Evolutionary conservation across 2,113 vertebrate species (phyloP), one percentile per base, ranked within the genome.

Genomic region (Hippolais icterina): DNA sequence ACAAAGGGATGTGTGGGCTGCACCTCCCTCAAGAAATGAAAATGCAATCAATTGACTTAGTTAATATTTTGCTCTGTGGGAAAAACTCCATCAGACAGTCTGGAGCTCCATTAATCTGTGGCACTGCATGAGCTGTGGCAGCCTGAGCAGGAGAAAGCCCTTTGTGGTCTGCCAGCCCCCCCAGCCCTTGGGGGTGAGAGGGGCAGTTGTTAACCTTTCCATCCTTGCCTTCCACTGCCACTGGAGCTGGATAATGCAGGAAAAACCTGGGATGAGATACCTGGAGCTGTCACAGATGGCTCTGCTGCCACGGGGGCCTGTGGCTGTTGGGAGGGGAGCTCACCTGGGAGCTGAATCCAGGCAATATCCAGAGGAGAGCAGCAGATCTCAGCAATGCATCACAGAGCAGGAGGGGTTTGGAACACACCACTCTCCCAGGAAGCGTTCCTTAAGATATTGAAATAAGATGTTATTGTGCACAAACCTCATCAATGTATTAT

Each of bases 41-140:
- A 95, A 96, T 52, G 87, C 68, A 88, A 86, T 93, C 92, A 90
- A 70, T 66, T 74, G 79, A 54, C 78, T 90, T 21, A 20, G 78
- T 90, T 94, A 93, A 93, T 92, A 71, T 93, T 96, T 96, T 93
- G 47, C 75, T 94, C 71, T 70, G 79, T 94, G 95, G 82, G 79
- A 86, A 83, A 86, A 85, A 15, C 92, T 74, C 76, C 76, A 88
- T 60, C 88, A 88, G 87, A 44, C 82, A 83, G 79, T 59, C 91
- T 83, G 91, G 60, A 83, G 56, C 29, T 83, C 31, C 79, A 60
- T 83, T 63, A 86, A 90, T n/a, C 29, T 0, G 0, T 42, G 59
- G 78, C 46, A 57, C 5, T 33, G 61, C 54, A 9, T 1, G 46
- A 76, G 49, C 44, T 78, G 44, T 0, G 2, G 39, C 47, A 82